A percentile compares a stretch with the other conserved stretches of the same genome.
These are phyloP conservation scores for Torymus auratus DNA, from an alignment of 2,888 invertebrate species.

Conservation along the genomic window DNA sequence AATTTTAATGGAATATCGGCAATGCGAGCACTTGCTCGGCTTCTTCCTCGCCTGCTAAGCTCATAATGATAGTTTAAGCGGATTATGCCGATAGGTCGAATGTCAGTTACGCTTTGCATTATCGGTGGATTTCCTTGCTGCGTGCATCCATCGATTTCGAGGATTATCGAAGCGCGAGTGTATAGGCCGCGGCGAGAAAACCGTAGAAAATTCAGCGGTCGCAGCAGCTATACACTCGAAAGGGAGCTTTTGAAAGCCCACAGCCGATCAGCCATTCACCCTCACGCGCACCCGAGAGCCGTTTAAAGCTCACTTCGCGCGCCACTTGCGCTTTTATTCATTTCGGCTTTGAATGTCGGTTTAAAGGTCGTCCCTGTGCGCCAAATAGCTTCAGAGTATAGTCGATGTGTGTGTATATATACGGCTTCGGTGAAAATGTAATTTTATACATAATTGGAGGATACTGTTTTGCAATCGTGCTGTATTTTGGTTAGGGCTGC, in stretches of 20 bases:
- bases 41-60: constrained; percentile 66
- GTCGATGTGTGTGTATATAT: no score
- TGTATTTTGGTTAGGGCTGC: no score
- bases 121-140: constrained; percentile 60
- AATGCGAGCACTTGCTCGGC: constrained; percentile 72
- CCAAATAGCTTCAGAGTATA: no score
- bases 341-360: background rate
- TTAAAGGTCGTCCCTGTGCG: no score
- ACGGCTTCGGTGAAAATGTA: no score
- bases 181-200: constrained; percentile 10
- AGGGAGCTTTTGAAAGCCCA: constrained; percentile 31
- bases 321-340: constrained; percentile 28
- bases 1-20: constrained; percentile 67
- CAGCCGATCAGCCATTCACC: constrained; percentile 46
- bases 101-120: constrained; percentile 69
- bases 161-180: constrained; percentile 39
- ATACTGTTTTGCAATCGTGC: no score
- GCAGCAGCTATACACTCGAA: background rate
- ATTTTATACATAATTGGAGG: no score
- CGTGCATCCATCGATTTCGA: constrained; percentile 52
- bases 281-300: constrained; percentile 4
- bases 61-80: constrained; percentile 72
- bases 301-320: constrained; percentile 49
- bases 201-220: constrained; percentile 36
- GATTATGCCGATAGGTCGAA: constrained; percentile 72